Evolutionary conservation across 2,888 invertebrate genomes (phyloP), one percentile per base, ranked within the genome.

Genomic region (Clunio marinus): DNA sequence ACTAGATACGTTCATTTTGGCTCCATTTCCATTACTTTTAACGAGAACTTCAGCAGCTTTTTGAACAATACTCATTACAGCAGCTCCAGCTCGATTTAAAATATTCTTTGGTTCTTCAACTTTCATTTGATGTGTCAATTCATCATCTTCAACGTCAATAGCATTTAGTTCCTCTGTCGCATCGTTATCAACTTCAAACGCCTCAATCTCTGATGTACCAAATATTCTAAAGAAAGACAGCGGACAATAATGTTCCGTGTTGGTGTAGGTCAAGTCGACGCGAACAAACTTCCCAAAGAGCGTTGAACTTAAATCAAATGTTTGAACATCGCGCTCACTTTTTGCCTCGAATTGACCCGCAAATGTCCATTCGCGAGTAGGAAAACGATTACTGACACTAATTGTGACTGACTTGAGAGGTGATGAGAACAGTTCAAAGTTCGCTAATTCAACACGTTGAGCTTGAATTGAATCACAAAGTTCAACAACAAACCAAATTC

Each of bases 381-480:
- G 95, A 78, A 89, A 93, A 63, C 95, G 83, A 78, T 95, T 95
- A 75, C 93, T 91, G 68, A 92, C 89, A 72, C 84, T 91, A 5
- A 95, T 88, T 15, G 88, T 86, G 76, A 99, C 91, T 71, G 94
- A 92, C 78, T 91, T 91, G 13, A 97, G 97, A 25, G 93, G 91
- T 0, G 97, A 98, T 5, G 98, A 97, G 80, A 99, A 99, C 70
- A 99, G 81, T 79, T 99, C 99, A 76, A 95, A 94, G 79, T 99
- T 99, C 2, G 96, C 99, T 72, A 99, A 81, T 74, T 98, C 96
- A 70, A 99, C 88, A 80, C 89, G 91, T 77, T 91, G 93, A 2
- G 96, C 91, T 80, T 96, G 96, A 70, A 99, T 91, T 2, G 96
- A 92, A 76, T 99, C 99, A 80, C 99, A 99, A 1, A 99, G 84